Evolutionary conservation across 2,797 vertebrate genomes (phyloP).

Genomic region (Prunella strophiata): DNA sequence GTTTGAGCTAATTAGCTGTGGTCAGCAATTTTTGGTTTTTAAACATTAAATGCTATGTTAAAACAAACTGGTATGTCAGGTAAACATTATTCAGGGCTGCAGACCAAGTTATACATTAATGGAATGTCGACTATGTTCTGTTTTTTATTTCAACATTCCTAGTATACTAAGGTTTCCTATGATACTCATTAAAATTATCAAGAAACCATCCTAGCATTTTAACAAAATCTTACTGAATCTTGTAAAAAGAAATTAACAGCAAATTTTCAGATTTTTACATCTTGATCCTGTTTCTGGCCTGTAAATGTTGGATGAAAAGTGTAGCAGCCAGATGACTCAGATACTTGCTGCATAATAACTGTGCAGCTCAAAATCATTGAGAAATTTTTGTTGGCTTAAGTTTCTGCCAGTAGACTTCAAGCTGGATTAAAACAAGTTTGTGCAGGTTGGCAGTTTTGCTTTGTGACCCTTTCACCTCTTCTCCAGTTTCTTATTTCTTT

Average conservation of each 20-base stretch:
- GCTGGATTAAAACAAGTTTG: not conserved
- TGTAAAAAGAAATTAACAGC: not conserved
- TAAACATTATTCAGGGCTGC: slow-evolving; percentile 11
- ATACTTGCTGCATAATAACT: not conserved
- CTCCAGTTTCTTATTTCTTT: not conserved
- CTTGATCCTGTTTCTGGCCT: not conserved
- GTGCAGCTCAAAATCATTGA: not conserved
- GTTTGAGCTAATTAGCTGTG: not conserved
- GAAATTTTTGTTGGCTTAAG: not conserved
- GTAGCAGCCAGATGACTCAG: not conserved
- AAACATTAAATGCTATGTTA: slow-evolving; percentile 31
- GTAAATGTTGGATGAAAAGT: not conserved
- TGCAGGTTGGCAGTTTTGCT: not conserved
- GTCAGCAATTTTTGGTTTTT: not conserved
- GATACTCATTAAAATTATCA: not conserved
- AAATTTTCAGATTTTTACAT: not conserved
- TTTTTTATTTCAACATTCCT: not conserved
- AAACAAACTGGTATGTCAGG: not conserved
- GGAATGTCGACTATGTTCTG: not conserved
- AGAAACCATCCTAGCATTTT: not conserved
- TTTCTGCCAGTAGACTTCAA: not conserved
- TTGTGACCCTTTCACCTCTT: not conserved
- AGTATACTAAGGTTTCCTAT: not conserved
- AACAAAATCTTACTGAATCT: not conserved
- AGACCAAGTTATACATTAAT: slow-evolving; percentile 32